Evolutionary conservation across 2,888 invertebrate species (phyloP).

Genomic region (Tiliacea aurago): DNA sequence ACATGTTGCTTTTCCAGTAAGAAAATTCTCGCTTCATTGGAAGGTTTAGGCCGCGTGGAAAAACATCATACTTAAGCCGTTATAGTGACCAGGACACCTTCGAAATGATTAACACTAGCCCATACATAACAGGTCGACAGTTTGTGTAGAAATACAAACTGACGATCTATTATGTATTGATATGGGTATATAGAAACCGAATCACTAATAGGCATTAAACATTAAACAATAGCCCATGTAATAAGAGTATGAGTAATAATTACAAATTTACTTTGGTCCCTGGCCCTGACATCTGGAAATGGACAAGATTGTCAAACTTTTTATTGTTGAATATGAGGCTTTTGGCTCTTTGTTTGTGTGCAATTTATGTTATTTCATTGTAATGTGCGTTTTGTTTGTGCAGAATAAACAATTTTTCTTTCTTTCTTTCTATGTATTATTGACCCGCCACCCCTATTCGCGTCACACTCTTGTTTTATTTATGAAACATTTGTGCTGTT

Average conservation of each 20-base stretch:
- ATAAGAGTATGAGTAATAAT: too few relatives aligned
- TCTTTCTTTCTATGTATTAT: too few relatives aligned
- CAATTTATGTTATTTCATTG: too few relatives aligned
- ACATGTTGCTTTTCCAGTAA: neutral
- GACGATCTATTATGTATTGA: neutral
- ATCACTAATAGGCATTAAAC: constrained; percentile 19
- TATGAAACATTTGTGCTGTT: constrained; percentile 49
- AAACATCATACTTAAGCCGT: neutral
- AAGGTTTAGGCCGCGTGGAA: neutral
- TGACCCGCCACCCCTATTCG: constrained; percentile 47
- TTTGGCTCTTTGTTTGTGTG: too few relatives aligned
- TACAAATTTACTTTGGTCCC: too few relatives aligned
- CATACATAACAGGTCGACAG: too few relatives aligned
- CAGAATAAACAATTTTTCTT: too few relatives aligned
- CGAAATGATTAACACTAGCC: too few relatives aligned
- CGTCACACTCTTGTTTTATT: constrained; percentile 52
- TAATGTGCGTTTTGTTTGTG: too few relatives aligned
- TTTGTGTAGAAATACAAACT: neutral
- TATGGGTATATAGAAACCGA: neutral
- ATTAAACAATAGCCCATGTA: constrained; percentile 30
- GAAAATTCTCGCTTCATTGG: neutral
- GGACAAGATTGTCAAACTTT: too few relatives aligned
- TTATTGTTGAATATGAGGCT: too few relatives aligned
- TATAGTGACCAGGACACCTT: neutral
- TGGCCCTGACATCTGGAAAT: too few relatives aligned